phyloP scores from a whole-genome alignment of 23 tunicate genomes.

The Phallusia fumigata region DNA sequence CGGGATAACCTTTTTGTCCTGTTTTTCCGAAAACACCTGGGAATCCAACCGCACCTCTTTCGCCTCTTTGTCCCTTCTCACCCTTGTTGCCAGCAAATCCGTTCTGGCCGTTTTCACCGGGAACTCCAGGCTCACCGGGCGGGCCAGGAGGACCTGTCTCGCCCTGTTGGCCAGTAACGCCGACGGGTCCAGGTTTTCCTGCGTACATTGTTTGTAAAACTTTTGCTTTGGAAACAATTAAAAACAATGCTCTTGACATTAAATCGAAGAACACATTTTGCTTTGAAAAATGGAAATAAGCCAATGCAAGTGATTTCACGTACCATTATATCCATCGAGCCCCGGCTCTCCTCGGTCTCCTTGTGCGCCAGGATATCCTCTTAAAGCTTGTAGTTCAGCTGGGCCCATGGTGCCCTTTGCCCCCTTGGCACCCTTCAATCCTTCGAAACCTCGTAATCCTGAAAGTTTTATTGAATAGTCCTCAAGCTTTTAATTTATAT shows the following conservation, averaged over 20 bases:
- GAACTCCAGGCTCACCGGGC: neutral
- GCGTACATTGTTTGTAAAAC: neutral
- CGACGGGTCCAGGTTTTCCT: constrained; percentile 48
- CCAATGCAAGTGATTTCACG: no score
- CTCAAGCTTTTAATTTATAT: no score
- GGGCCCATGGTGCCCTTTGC: constrained; percentile 6
- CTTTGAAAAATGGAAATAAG: no score
- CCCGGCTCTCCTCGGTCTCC: constrained; percentile 46
- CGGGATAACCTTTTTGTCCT: constrained; percentile 49
- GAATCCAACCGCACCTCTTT: constrained; percentile 52
- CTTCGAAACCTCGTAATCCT: neutral
- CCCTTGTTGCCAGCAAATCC: constrained; percentile 26
- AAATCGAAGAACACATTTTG: no score
- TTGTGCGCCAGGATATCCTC: constrained; percentile 27
- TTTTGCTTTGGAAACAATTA: no score
- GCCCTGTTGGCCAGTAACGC: constrained; percentile 27
- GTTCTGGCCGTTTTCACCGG: constrained; percentile 15
- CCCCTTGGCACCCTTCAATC: neutral
- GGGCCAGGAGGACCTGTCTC: neutral
- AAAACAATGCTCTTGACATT: no score
- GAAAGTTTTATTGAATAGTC: neutral
- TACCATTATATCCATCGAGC: constrained; percentile 9
- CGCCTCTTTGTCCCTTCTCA: constrained; percentile 30
- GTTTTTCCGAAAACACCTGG: constrained; percentile 50
- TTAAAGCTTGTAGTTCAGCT: neutral